Evolutionary conservation across 2,888 invertebrate genomes (phyloP).

Genomic region (Dione juno): DNA sequence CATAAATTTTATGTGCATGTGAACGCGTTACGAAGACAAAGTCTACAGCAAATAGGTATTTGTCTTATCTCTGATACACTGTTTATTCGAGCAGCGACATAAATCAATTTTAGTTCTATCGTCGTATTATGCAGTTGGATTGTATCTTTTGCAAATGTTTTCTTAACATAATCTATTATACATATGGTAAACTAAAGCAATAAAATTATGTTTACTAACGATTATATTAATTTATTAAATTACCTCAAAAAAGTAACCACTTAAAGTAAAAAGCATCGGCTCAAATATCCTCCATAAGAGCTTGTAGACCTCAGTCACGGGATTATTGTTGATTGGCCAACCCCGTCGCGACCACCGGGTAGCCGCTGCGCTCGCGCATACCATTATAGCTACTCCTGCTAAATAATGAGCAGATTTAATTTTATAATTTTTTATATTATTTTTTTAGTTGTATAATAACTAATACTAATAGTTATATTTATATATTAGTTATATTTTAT

Average conservation of each 20-base stretch:
- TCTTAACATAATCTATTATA: no score
- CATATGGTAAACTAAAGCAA: background rate
- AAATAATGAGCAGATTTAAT: constrained; percentile 38
- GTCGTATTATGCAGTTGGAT: constrained; percentile 3
- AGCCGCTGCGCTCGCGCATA: constrained; percentile 74
- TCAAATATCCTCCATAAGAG: constrained; percentile 74
- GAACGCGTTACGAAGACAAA: constrained; percentile 18
- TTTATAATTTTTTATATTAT: background rate
- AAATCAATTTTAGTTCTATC: constrained; percentile 40
- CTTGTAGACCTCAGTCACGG: constrained; percentile 72
- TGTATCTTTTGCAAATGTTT: constrained; percentile 1
- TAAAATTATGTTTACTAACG: background rate
- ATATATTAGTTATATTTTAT: no score
- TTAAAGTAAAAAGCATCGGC: constrained; percentile 76
- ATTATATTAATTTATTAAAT: constrained; percentile 27
- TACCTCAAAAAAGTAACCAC: constrained; percentile 76
- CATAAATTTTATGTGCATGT: constrained; percentile 23
- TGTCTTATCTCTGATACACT: constrained; percentile 34
- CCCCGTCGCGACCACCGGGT: constrained; percentile 73
- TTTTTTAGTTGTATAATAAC: no score
- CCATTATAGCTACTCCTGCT: constrained; percentile 80
- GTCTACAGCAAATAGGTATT: constrained; percentile 27
- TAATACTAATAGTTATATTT: no score
- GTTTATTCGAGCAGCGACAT: constrained; percentile 40
- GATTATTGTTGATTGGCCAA: constrained; percentile 73